Base-by-base conservation (phyloP, 1,140 invertebrate genomes). In the Dendrolimus kikuchii region DNA sequence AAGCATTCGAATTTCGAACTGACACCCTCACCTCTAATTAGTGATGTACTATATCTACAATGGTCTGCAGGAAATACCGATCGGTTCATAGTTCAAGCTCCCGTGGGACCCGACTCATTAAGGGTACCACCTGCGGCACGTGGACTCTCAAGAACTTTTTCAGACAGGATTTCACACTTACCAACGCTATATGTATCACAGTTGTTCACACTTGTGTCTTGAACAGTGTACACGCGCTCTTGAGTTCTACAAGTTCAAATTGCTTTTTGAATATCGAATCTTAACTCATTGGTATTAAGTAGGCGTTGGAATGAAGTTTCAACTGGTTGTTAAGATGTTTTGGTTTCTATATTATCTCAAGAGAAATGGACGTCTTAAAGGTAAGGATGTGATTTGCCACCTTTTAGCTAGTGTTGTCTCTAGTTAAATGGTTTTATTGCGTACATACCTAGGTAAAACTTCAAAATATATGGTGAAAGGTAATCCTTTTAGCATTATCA, bases 91-190 rank as follows among this genome's bases (percentile, higher is more conserved):
- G 78, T 74, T 78, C 73, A 68, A 59, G 50, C 6, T 80, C 77
- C 77, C 77, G 76, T 73, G 81, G 65, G 77, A 81, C 64, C 71
- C 62, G 6, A 48, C 63, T 77, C 71, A 60, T 80, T 76, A 80
- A 59, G 46, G 37, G 37, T 41, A 46, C 55, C 76, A 79, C 73
- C 74, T 80, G 74, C 57, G 55, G 78, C 81, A 76, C 81, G 78
- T 84, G 81, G 77, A 70, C 53, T 68, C 60, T 60, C 49, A 55
- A 57, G 71, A 71, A 59, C 76, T 81, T 51, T 79, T 77, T 77
- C 59, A 60, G 43, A 78, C 73, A 79, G 65, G 69, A 73, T 74
- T 84, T 84, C 75, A 80, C 81, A 80, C 78, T 81, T 67, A 75
- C 64, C 50, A 69, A 64, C 65, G 60, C 59, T 64, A 64, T 71